Percentiles rank a stretch among this genome's conserved stretches.
These are phyloP conservation scores for Ditylenchus weischeri DNA, from an alignment of 2,888 invertebrate species.

Conservation along the genomic window DNA sequence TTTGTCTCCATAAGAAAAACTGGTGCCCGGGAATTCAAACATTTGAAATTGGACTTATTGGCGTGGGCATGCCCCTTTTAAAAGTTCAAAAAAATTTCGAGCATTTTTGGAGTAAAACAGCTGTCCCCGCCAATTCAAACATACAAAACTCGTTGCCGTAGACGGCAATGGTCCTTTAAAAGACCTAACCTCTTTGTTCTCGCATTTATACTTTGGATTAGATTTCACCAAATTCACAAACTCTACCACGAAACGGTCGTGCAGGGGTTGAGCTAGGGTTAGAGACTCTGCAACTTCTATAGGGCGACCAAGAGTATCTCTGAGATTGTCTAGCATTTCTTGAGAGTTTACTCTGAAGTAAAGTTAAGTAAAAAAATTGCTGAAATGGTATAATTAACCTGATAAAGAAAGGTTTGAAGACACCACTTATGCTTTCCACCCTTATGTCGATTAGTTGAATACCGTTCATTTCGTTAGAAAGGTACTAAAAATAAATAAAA, in stretches of 20 bases:
- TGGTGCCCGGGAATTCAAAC: too few species aligned
- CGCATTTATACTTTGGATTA: slow-evolving; percentile 15
- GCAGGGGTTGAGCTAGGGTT: slow-evolving; percentile 20
- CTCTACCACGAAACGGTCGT: slow-evolving; percentile 25
- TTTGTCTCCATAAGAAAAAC: too few species aligned
- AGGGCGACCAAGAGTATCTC: slow-evolving; percentile 24
- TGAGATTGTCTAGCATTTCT: slow-evolving; percentile 22
- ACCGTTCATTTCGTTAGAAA: slow-evolving; percentile 13
- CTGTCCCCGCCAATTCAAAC: too few species aligned
- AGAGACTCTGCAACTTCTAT: slow-evolving; percentile 24
- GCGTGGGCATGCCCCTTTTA: too few species aligned
- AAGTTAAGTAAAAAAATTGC: neutral
- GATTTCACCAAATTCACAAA: slow-evolving; percentile 11
- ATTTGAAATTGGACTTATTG: too few species aligned
- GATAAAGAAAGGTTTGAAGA: slow-evolving; percentile 18
- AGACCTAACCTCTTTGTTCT: slow-evolving; percentile 9
- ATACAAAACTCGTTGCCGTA: too few species aligned
- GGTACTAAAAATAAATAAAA: slow-evolving; percentile 16
- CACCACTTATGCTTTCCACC: slow-evolving; percentile 16
- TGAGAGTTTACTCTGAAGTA: slow-evolving; percentile 24
- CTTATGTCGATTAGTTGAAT: slow-evolving; percentile 26
- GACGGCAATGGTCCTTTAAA: too few species aligned
- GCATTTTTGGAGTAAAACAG: too few species aligned
- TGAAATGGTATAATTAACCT: slow-evolving; percentile 13
- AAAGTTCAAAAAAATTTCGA: too few species aligned